These are phyloP conservation scores for Podocnemis expansa DNA, from an alignment of 2,113 vertebrate species.

Conservation along the genomic window DNA sequence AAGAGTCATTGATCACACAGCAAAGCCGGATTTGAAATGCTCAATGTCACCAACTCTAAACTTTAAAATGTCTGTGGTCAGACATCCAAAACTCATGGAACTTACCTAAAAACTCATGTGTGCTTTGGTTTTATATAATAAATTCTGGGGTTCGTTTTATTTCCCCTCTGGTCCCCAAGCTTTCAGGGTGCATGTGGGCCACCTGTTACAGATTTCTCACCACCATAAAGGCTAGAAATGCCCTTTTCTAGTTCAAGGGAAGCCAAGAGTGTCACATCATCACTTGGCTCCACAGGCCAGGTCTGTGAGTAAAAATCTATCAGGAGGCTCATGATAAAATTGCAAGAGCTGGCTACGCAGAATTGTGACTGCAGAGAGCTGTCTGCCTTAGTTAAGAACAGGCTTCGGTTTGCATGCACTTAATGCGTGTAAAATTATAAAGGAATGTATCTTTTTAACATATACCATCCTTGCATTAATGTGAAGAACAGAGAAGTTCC, in stretches of 20 bases:
- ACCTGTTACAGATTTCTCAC: not conserved
- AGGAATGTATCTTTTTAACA: not conserved
- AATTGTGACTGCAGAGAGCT: not conserved
- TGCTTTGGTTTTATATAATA: not conserved
- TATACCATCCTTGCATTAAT: not conserved
- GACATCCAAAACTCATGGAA: not conserved
- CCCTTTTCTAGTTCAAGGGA: slow-evolving; percentile 5
- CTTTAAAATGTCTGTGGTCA: not conserved
- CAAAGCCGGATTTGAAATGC: not conserved
- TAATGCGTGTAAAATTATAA: not conserved
- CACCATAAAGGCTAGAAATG: not conserved
- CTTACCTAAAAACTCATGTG: not conserved
- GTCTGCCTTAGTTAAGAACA: not conserved
- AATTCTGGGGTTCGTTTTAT: not conserved
- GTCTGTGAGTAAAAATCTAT: not conserved
- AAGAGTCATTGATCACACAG: not conserved
- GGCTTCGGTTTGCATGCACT: not conserved
- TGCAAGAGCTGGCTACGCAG: not conserved
- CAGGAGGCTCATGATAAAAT: not conserved
- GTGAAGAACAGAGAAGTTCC: not conserved
- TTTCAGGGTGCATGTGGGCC: not conserved
- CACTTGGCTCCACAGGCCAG: not conserved
- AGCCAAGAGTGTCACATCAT: not conserved
- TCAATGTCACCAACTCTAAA: not conserved
- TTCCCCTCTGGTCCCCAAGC: not conserved